Evolutionary conservation across 2,797 vertebrate genomes (phyloP), one percentile per base, ranked within the genome.

Genomic region (Sparus aurata): DNA sequence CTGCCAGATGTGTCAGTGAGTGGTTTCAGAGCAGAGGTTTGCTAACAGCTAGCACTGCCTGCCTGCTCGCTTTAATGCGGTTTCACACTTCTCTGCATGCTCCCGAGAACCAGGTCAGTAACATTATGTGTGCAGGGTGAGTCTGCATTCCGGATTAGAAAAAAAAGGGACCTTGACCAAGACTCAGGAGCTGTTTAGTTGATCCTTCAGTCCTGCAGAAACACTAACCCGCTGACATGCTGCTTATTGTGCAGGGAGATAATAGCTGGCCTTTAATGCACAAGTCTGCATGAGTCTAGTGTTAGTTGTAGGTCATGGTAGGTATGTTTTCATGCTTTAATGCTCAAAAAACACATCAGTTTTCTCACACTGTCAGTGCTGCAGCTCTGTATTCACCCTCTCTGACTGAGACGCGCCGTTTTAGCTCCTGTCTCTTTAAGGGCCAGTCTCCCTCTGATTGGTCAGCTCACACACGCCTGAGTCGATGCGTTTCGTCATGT

Each of bases 11-110:
- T 45, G 6, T 47, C 12, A 46, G 57, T 60, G 73, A 62, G 69
- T 57, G 4, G 60, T 57, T 54, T 30, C 54, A 71, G 69, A 71
- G 69, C 66, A 73, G 79, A 70, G 81, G 63, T 66, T 64, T 61
- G 23, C 43, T 54, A 12, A 67, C 11, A 7, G 46, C 27, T 43
- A 45, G 20, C 30, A 49, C 23, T 27, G 25, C 16, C 68, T 45
- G 9, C 5, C 55, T 7, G 55, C 50, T 54, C 27, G 64, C 16
- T 65, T 60, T 50, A 71, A 76, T 78, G 74, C 55, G 22, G 25
- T 70, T 70, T 72, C 22, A 73, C 65, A 60, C 59, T 20, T 17
- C 8, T 74, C 47, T 38, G 25, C 73, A 79, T 50, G 15, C 52
- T 55, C 15, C 2, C 18, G 2, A 66, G 20, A 72, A 13, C 4